phyloP scores from a whole-genome alignment of 2,113 vertebrate species.

The Myiozetetes cayanensis region DNA sequence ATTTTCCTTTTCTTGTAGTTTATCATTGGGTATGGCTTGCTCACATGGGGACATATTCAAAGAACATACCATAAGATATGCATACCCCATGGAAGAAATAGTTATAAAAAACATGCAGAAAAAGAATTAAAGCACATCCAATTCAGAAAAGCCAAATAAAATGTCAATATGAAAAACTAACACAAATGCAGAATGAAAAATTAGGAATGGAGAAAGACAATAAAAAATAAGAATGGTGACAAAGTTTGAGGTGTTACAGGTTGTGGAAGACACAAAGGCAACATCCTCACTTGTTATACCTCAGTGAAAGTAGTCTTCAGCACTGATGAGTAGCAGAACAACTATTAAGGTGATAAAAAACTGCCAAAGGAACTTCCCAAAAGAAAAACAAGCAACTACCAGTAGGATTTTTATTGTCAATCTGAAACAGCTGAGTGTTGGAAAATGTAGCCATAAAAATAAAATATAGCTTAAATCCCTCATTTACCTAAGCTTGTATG shows the following conservation, averaged over 20 bases:
- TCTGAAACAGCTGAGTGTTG: conserved; percentile 62
- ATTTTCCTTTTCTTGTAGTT: not conserved
- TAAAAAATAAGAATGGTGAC: not conserved
- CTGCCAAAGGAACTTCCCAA: conserved; percentile 37
- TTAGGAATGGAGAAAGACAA: not conserved
- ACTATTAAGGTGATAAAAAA: conserved; percentile 40
- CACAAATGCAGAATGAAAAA: not conserved
- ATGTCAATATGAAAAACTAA: not conserved
- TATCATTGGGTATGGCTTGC: not conserved
- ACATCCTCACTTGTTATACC: not conserved
- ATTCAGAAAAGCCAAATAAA: not conserved
- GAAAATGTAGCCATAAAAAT: conserved; percentile 55
- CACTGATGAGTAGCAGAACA: not conserved
- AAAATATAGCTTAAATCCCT: conserved; percentile 51
- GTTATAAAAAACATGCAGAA: not conserved
- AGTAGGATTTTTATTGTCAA: conserved; percentile 67
- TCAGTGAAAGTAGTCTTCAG: not conserved
- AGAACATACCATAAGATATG: not conserved
- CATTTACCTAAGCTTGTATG: conserved; percentile 63
- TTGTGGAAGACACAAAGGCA: not conserved
- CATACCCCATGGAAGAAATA: not conserved
- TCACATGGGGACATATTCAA: not conserved
- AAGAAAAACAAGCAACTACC: conserved; percentile 44
- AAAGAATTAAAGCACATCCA: not conserved
- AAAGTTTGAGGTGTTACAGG: not conserved